A percentile compares a stretch with the other conserved stretches of the same genome.
Evolutionary conservation across 2,797 vertebrate species (phyloP).

Genomic region (Cynopterus sphinx): DNA sequence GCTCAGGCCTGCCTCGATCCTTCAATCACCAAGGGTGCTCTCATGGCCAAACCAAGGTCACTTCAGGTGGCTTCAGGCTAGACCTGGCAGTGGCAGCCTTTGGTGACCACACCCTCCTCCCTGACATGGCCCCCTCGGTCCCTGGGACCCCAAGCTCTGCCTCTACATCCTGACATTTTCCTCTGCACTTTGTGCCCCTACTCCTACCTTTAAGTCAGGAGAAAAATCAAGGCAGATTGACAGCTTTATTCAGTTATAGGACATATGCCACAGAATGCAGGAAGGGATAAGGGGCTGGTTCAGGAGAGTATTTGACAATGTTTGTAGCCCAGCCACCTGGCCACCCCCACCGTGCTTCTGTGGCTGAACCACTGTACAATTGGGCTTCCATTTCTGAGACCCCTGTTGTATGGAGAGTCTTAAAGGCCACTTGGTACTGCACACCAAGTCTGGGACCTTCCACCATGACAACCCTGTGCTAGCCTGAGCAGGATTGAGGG

Average conservation of each 20-base stretch:
- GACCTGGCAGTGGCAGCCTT: neutral
- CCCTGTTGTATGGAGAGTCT: neutral
- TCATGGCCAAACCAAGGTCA: neutral
- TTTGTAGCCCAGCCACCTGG: neutral
- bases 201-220: neutral
- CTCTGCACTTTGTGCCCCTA: neutral
- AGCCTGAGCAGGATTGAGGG: neutral
- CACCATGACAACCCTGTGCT: neutral
- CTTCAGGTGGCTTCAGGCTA: neutral
- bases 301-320: neutral
- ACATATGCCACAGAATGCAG: neutral
- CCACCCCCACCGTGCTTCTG: neutral
- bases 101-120: neutral
- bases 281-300: neutral
- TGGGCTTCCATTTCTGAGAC: neutral
- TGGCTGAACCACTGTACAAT: neutral
- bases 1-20: neutral
- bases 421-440: neutral
- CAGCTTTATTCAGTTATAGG: conserved; percentile 53
- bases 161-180: neutral
- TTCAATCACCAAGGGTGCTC: neutral
- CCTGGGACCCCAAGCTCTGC: neutral
- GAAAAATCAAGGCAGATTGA: neutral
- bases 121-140: neutral
- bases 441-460: neutral